Base-by-base conservation (phyloP, 2,888 invertebrate genomes). In the Drosophila peninsularis region DNA sequence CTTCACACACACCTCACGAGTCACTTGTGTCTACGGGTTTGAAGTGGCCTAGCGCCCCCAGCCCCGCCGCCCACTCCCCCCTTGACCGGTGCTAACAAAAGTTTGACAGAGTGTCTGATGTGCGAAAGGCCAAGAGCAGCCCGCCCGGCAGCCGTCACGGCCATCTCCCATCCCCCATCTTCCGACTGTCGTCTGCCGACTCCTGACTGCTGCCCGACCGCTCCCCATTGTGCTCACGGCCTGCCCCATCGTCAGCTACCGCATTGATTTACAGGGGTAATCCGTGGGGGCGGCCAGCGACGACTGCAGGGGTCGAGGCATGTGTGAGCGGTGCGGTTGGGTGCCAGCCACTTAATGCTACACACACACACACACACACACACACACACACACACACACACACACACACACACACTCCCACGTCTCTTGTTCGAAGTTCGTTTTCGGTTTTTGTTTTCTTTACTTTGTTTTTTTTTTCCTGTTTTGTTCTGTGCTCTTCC, bases 91-190 rank as follows among this genome's bases (percentile, higher is more conserved):
- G 53, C 71, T 77, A 82, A 88, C 89, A 88, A 88, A 88, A 84
- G 89, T 84, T 88, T 84, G 83, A 88, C 88, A 78, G 89, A 86
- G 83, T 83, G 89, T 82, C 76, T 82, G 80, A 80, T 73, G 76
- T 84, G 87, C 75, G 89, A 84, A 86, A 88, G 83, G 83, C 89
- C 83, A 84, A 80, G 87, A 84, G 83, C 83, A 88, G 73, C 55
- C 62, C 67, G 66, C 64, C 66, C 71, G 62, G 66, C 67, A 75
- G 78, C 78, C 78, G 68, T 75, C 75, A 78, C 64, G 75, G 52
- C 57, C 75, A 78, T 34, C 21, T 34, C 34, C 32, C 49, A 7
- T 13, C 32, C 34, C 1, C 30, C 49, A 9, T 14, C 49, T 50
- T 5, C 49, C 17, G 19, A 19, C 34, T 19, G 11, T 13, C 47